Base-by-base conservation (phyloP, 2,113 vertebrate genomes). In the Xiphorhynchus elegans region DNA sequence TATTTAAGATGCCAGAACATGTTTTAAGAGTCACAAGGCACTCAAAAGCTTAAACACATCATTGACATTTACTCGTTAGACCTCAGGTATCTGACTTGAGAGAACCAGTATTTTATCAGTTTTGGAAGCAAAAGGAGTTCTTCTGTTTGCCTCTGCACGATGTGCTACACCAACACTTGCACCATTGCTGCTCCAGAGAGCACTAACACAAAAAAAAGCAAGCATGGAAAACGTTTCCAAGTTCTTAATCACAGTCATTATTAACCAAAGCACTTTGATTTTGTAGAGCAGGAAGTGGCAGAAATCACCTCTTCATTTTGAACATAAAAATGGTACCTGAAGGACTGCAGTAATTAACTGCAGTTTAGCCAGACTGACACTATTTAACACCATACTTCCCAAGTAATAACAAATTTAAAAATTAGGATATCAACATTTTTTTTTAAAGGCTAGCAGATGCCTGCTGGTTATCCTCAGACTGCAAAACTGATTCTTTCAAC, bases 181-280 rank as follows among this genome's bases (percentile, higher is more conserved):
- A 49, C 39, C 46, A n/a, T 0, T 28, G 50, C 13, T 20, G 42
- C 47, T 85, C 49, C 11, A 2, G 31, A 77, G 46, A 84, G 37
- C 63, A 60, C 1, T 1, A 62, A 40, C 29, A 39, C 10, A 39
- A 62, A 33, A 44, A 55, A 70, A 47, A 47, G 2, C 42, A n/a
- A 70, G 39, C 42, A 63, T 2, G 25, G 46, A 29, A 95, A 74
- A 63, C 0, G 0, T 28, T 94, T 82, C 56, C 52, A 76, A 87
- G 74, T 42, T 53, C 66, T 68, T 85, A 79, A 89, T 87, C 93
- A 87, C 58, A 76, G 58, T 7, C 62, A 73, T 72, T 87, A 92
- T 63, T 89, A 87, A 92, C 78, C 72, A 49, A 47, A 68, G 62
- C 9, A 52, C 60, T 89, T 84, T 35, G 50, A 17, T 37, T 72